phyloP scores from a whole-genome alignment of 2,888 invertebrate species.

The Apoda limacodes region DNA sequence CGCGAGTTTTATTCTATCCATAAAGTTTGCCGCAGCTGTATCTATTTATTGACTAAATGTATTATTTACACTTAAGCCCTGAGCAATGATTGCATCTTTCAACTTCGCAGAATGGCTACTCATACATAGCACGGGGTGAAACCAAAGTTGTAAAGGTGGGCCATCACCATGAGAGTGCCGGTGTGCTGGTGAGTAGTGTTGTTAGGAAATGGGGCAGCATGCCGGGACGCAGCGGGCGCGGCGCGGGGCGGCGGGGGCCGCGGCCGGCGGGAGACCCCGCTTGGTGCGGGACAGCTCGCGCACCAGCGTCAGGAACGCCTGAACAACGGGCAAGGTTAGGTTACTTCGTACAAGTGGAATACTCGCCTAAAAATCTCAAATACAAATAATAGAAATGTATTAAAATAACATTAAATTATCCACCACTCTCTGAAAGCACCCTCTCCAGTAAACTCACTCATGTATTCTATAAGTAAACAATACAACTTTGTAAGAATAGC shows the following conservation, averaged over 20 bases:
- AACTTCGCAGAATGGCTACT: not conserved
- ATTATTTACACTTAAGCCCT: slow-evolving; percentile 1
- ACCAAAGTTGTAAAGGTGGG: not conserved
- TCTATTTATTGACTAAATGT: too few relatives aligned
- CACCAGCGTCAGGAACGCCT: slow-evolving; percentile 55
- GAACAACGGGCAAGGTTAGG: too few relatives aligned
- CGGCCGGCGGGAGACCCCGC: slow-evolving; percentile 29
- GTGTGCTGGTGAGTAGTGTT: not conserved
- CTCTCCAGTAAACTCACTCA: too few relatives aligned
- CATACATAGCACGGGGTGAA: not conserved
- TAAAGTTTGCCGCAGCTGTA: too few relatives aligned
- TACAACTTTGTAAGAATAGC: too few relatives aligned
- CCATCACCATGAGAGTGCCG: not conserved
- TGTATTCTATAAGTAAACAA: too few relatives aligned
- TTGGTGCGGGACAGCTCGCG: slow-evolving; percentile 49
- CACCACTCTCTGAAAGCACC: not conserved
- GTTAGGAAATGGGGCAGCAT: slow-evolving; percentile 38
- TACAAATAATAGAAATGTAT: too few relatives aligned
- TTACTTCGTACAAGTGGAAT: too few relatives aligned
- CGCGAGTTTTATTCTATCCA: too few relatives aligned
- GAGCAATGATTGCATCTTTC: not conserved
- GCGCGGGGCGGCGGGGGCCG: slow-evolving; percentile 19
- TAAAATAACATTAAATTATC: too few relatives aligned
- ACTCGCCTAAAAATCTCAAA: too few relatives aligned
- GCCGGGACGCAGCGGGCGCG: slow-evolving; percentile 22